A percentile compares a stretch with the other conserved stretches of the same genome.
phyloP scores from a whole-genome alignment of 2,797 vertebrate genomes.

The Enteromius fasciolatus region DNA sequence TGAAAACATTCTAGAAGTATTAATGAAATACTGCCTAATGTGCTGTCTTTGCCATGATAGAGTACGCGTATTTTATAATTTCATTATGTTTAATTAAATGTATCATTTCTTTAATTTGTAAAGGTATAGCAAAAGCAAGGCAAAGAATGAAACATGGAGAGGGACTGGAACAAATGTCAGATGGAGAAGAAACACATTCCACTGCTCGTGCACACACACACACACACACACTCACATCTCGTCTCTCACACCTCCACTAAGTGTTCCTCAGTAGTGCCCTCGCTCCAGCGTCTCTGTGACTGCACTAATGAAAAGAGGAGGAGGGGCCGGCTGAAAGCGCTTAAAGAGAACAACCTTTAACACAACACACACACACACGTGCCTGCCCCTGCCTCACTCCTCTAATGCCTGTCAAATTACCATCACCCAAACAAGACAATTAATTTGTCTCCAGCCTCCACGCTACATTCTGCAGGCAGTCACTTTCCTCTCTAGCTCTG shows the following conservation, averaged over 20 bases:
- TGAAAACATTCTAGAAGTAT: background rate
- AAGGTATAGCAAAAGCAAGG: background rate
- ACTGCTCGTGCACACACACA: slow-evolving; percentile 22
- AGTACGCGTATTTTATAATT: background rate
- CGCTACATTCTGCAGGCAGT: slow-evolving; percentile 40
- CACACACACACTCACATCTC: slow-evolving; percentile 44
- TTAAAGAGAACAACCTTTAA: slow-evolving; percentile 41
- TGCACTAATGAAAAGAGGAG: slow-evolving; percentile 34
- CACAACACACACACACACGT: slow-evolving; percentile 29
- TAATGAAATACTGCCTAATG: background rate
- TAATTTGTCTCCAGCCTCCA: slow-evolving; percentile 58
- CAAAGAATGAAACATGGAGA: slow-evolving; percentile 9
- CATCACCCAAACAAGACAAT: slow-evolving; percentile 81
- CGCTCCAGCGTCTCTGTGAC: slow-evolving; percentile 16
- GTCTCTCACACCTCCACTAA: slow-evolving; percentile 59
- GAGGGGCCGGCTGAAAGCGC: slow-evolving; percentile 8
- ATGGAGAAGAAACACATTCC: slow-evolving; percentile 19
- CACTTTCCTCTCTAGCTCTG: slow-evolving; percentile 46
- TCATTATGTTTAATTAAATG: background rate
- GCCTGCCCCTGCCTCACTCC: slow-evolving; percentile 69
- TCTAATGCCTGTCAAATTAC: slow-evolving; percentile 83
- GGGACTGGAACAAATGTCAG: slow-evolving; percentile 34
- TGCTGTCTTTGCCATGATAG: background rate
- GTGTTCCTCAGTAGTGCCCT: slow-evolving; percentile 48
- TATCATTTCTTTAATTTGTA: background rate